Evolutionary conservation across 2,888 invertebrate genomes (phyloP).

Genomic region (Hirtodrosophila histrioides): DNA sequence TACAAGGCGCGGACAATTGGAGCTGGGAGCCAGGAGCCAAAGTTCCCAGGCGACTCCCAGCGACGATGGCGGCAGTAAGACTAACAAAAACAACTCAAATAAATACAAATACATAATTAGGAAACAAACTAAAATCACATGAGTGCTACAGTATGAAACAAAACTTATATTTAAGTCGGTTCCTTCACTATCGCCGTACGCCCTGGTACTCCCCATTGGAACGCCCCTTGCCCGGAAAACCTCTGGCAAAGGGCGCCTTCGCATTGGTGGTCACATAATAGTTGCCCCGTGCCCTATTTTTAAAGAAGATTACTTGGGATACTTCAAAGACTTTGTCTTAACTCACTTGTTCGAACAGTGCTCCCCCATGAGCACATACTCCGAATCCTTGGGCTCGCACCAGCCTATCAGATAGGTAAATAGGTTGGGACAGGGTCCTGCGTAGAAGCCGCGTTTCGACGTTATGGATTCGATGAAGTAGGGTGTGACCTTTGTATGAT

Average conservation of each 20-base stretch:
- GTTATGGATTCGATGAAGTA: conserved; percentile 95
- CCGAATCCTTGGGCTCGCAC: conserved; percentile 91
- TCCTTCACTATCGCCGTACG: conserved; percentile 68
- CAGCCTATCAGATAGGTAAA: conserved; percentile 93
- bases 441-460: conserved; percentile 91
- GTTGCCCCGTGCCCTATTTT: conserved; percentile 90
- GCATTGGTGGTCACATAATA: conserved; percentile 95
- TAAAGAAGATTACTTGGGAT: conserved; percentile 25
- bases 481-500: conserved; percentile 95
- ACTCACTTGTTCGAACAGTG: conserved; percentile 91
- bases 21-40: conserved; percentile 4
- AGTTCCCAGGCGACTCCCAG: conserved; percentile 17
- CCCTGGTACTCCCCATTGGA: conserved; percentile 82
- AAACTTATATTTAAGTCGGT: conserved; percentile 3
- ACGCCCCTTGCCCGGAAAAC: conserved; percentile 88
- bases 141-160: conserved; percentile 56
- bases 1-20: conserved; percentile 61
- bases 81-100: conserved; percentile 58
- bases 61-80: conserved; percentile 63
- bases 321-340: background rate
- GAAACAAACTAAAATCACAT: conserved; percentile 76
- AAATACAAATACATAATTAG: conserved; percentile 64
- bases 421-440: conserved; percentile 92
- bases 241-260: conserved; percentile 93
- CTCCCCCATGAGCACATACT: conserved; percentile 94